A percentile compares a stretch with the other conserved stretches of the same genome.
phyloP scores from a whole-genome alignment of 2,888 invertebrate genomes.

The Orgyia antiqua region DNA sequence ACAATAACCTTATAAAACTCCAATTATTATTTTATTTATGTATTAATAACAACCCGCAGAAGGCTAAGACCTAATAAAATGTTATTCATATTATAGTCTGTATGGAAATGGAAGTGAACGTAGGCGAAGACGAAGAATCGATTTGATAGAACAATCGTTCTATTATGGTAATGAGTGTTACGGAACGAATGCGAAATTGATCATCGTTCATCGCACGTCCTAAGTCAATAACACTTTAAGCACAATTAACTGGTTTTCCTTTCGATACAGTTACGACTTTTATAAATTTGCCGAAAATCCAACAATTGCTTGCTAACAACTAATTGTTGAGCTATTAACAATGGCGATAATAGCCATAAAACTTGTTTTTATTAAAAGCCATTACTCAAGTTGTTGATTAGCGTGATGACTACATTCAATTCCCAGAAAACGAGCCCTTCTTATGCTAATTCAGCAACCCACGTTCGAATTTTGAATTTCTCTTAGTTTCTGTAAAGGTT shows the following conservation, averaged over 20 bases:
- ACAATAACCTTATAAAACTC: too few species aligned
- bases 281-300: constrained; percentile 11
- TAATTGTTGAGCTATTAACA: too few species aligned
- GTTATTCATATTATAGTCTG: constrained; percentile 11
- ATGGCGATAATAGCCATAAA: too few species aligned
- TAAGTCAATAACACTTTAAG: constrained; percentile 21
- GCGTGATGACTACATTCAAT: too few species aligned
- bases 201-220: constrained; percentile 22
- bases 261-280: constrained; percentile 8
- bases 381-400: too few species aligned
- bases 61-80: constrained; percentile 8
- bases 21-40: too few species aligned
- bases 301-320: constrained; percentile 1
- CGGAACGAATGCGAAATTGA: constrained; percentile 40
- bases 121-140: constrained; percentile 38
- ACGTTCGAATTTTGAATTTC: constrained; percentile 40
- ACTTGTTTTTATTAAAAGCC: too few species aligned
- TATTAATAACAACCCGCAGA: constrained; percentile 7
- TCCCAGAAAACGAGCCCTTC: constrained; percentile 46
- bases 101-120: constrained; percentile 16
- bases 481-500: constrained; percentile 33
- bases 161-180: constrained; percentile 44
- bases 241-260: constrained; percentile 22
- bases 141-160: constrained; percentile 42
- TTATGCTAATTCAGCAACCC: constrained; percentile 46